Percentiles rank a stretch among this genome's conserved stretches.
Conservation (phyloP, 2,797 vertebrate genomes). For the Pseudochaenichthys georgianus region DNA sequence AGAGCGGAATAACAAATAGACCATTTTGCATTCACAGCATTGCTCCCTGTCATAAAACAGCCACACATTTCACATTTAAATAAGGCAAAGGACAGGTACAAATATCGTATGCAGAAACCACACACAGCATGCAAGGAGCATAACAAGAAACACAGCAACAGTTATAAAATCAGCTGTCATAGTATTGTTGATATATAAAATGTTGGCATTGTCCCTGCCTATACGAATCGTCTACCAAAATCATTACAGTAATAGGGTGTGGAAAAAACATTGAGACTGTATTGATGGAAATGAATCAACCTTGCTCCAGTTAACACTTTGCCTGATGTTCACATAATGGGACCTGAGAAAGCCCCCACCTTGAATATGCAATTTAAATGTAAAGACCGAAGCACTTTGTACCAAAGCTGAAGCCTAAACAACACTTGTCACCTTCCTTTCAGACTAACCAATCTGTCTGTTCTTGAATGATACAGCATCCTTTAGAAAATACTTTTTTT, state of each 20-base stretch:
- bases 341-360: slow-evolving; percentile 40
- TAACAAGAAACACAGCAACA: background rate
- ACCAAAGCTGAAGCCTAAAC: slow-evolving; percentile 47
- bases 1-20: slow-evolving; percentile 74
- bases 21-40: slow-evolving; percentile 68
- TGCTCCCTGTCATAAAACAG: slow-evolving; percentile 58
- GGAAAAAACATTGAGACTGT: slow-evolving; percentile 8
- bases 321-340: slow-evolving; percentile 46
- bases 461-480: slow-evolving; percentile 62
- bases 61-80: slow-evolving; percentile 65
- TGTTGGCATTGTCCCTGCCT: slow-evolving; percentile 5
- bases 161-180: background rate
- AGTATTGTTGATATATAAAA: background rate
- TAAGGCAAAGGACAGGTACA: slow-evolving; percentile 57
- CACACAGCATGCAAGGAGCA: slow-evolving; percentile 16
- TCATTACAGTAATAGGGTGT: slow-evolving; percentile 9
- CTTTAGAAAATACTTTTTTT: slow-evolving; percentile 64
- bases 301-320: slow-evolving; percentile 47
- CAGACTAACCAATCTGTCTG: slow-evolving; percentile 58
- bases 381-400: slow-evolving; percentile 63
- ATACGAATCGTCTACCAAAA: background rate
- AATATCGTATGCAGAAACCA: slow-evolving; percentile 38
- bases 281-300: slow-evolving; percentile 21
- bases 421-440: slow-evolving; percentile 67
- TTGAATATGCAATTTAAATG: slow-evolving; percentile 57